These are phyloP conservation scores for Drosophila tanythrix DNA, from an alignment of 2,888 invertebrate genomes.

Conservation along the genomic window DNA sequence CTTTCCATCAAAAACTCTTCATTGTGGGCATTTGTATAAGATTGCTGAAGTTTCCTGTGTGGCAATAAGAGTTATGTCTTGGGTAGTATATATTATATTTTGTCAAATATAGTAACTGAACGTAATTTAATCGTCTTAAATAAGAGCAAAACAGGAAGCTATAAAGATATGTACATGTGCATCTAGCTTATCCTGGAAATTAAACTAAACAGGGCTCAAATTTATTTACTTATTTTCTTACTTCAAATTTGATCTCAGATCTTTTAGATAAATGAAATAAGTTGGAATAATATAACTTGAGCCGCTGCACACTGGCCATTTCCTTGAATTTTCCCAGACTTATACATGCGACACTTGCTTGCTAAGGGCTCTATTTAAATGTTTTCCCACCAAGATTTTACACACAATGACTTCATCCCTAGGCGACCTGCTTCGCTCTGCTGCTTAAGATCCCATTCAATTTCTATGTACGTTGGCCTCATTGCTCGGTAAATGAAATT, in stretches of 20 bases:
- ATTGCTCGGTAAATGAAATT: conserved; percentile 42
- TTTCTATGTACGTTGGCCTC: conserved; percentile 36
- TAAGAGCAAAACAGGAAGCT: not conserved
- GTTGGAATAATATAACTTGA: not conserved
- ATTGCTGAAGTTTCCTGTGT: conserved; percentile 1
- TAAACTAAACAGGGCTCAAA: not conserved
- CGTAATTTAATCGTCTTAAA: not conserved
- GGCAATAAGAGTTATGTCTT: not conserved
- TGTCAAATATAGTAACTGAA: not conserved
- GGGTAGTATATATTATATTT: not conserved
- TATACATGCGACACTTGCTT: conserved; percentile 20
- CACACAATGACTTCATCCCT: conserved; percentile 29
- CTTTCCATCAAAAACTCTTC: conserved; percentile 50
- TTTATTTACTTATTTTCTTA: not conserved
- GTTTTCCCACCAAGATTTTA: conserved; percentile 36
- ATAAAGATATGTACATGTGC: not conserved
- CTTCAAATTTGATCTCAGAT: not conserved
- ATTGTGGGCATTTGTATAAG: conserved; percentile 12
- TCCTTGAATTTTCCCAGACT: conserved; percentile 23
- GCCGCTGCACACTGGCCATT: conserved; percentile 7
- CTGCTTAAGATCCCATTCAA: conserved; percentile 34
- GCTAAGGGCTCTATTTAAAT: conserved; percentile 33
- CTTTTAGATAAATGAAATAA: not conserved
- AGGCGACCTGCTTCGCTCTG: conserved; percentile 8
- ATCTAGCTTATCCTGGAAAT: not conserved